These are phyloP conservation scores for Hippasteria phrygiana DNA, from an alignment of 53 echinoderm and acorn worm genomes.

Conservation along the genomic window DNA sequence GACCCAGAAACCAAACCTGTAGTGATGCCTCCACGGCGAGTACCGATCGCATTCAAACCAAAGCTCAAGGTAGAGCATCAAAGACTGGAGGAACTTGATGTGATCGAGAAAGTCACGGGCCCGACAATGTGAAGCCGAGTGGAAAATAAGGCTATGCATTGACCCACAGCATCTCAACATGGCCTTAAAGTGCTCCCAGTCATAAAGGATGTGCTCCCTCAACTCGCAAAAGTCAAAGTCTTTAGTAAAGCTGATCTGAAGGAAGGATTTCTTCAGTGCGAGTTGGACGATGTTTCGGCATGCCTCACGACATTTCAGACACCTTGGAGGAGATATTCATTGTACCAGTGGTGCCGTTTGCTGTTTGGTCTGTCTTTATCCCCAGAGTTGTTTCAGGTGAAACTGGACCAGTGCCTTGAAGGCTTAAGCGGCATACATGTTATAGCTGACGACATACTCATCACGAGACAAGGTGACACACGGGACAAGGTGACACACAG, in stretches of 20 bases:
- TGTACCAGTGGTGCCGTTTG: constrained; percentile 43
- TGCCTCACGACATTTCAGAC: constrained; percentile 38
- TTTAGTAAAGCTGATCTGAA: constrained; percentile 52
- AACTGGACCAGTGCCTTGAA: constrained; percentile 61
- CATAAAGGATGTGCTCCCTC: constrained; percentile 58
- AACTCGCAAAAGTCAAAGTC: constrained; percentile 19
- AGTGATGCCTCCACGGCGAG: constrained; percentile 59
- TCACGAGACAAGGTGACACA: too few relatives aligned
- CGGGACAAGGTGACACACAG: constrained; percentile 62
- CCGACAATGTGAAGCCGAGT: constrained; percentile 72
- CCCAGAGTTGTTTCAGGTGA: constrained; percentile 50
- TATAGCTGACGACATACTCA: constrained; percentile 67
- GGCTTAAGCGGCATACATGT: constrained; percentile 51
- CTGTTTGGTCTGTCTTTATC: constrained; percentile 44
- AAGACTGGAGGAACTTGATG: constrained; percentile 52
- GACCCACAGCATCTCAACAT: constrained; percentile 52
- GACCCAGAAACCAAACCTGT: constrained; percentile 55
- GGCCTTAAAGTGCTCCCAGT: constrained; percentile 44
- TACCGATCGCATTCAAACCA: constrained; percentile 65
- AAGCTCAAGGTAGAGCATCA: constrained; percentile 71
- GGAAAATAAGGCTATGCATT: constrained; percentile 51
- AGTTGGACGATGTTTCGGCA: constrained; percentile 47
- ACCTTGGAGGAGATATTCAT: constrained; percentile 61
- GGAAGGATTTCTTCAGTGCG: constrained; percentile 48
- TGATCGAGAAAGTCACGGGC: constrained; percentile 47